These are phyloP conservation scores for Ochropacha duplaris DNA, from an alignment of 2,888 invertebrate species.

Conservation along the genomic window DNA sequence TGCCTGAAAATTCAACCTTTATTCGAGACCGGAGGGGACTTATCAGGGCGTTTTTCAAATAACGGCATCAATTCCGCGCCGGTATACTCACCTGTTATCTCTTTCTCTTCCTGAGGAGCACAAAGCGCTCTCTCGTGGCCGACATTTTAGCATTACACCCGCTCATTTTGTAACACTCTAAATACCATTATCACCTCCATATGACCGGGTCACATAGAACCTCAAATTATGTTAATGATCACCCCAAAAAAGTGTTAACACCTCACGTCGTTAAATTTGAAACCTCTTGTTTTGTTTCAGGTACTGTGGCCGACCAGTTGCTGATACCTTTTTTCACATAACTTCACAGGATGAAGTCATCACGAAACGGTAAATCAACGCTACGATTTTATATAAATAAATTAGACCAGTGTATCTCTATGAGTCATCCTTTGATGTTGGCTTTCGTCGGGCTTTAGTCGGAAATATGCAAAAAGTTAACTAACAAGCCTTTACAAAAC, in stretches of 20 bases:
- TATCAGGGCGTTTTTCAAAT: conserved; percentile 72
- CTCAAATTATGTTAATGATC: conserved; percentile 60
- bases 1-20: conserved; percentile 56
- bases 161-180: conserved; percentile 58
- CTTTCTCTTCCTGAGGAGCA: conserved; percentile 59
- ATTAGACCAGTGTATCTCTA: conserved; percentile 39
- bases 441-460: conserved; percentile 39
- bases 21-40: conserved; percentile 64
- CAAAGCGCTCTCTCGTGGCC: conserved; percentile 48
- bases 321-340: conserved; percentile 21
- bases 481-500: conserved; percentile 47
- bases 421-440: conserved; percentile 48
- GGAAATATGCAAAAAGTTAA: conserved; percentile 49
- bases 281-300: conserved; percentile 62
- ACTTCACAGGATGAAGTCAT: conserved; percentile 28
- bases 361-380: conserved; percentile 31
- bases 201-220: conserved; percentile 45
- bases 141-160: conserved; percentile 47
- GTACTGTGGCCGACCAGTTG: conserved; percentile 40
- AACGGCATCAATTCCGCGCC: conserved; percentile 64
- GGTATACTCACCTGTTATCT: conserved; percentile 66
- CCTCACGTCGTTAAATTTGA: conserved; percentile 55
- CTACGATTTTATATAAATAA: conserved; percentile 45
- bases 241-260: conserved; percentile 52
- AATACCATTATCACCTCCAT: conserved; percentile 57